A percentile compares a stretch with the other conserved stretches of the same genome.
Conservation (phyloP, 2,113 vertebrate genomes). For the Hippotragus niger region DNA sequence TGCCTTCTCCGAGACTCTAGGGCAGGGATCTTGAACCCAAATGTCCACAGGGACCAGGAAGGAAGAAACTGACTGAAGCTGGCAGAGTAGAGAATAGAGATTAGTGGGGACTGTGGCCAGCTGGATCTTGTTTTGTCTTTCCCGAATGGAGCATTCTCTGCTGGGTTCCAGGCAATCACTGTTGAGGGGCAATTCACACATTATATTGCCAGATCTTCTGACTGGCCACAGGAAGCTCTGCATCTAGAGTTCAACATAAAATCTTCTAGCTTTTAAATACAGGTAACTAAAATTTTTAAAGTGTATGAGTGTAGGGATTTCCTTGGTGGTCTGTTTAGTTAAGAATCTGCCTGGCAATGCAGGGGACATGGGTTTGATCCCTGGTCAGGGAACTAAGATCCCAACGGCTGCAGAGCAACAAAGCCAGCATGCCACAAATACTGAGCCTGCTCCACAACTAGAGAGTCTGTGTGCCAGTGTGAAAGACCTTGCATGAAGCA, state of each 20-base stretch:
- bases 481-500: background rate
- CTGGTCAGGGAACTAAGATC: background rate
- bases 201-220: background rate
- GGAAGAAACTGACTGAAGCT: background rate
- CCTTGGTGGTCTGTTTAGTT: background rate
- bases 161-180: background rate
- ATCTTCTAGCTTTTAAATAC: background rate
- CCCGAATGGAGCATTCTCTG: background rate
- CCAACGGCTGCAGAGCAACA: background rate
- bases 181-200: background rate
- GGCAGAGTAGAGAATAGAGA: background rate
- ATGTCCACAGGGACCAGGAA: background rate
- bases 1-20: background rate
- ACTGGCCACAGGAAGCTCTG: background rate
- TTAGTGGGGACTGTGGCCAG: background rate
- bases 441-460: background rate
- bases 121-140: background rate
- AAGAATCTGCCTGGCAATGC: background rate
- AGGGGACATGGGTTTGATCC: background rate
- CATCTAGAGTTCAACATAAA: background rate
- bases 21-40: background rate
- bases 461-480: background rate
- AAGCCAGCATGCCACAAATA: accelerated
- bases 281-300: background rate
- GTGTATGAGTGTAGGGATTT: background rate